Evolutionary conservation across 2,797 vertebrate species (phyloP), one percentile per base, ranked within the genome.

Genomic region (Alexandromys oeconomus): DNA sequence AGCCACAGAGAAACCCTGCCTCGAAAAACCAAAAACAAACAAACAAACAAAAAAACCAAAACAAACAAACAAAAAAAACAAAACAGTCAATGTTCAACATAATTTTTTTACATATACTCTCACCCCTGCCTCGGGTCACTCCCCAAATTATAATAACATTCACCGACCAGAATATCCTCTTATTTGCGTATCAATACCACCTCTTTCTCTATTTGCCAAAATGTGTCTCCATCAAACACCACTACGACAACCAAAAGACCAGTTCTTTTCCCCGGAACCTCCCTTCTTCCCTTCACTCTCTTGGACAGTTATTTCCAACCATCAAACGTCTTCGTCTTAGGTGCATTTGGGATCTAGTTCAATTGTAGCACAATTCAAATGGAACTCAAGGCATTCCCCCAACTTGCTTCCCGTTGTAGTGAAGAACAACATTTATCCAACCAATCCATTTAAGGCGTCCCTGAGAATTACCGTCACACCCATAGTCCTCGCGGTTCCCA

Each of bases 271-370:
- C 82, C 92, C 27, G 87, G 37, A 91, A 46, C 25, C 73, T 87
- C 57, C 29, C 54, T 90, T 88, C 31, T 91, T 92, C 34, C 61
- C 69, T 81, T 86, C 43, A 74, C 46, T 51, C 76, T 65, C 13
- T 85, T 51, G 27, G 54, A 59, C 17, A 77, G 88, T 8, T 57
- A 71, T 74, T 95, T 79, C 69, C 78, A 76, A 43, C 14, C n/a
- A 27, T 73, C 73, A 80, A 31, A 71, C 43, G 59, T 65, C 65
- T 90, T 59, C 65, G 81, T 67, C 27, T 34, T 46, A 90, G 43
- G 67, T 46, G 65, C 89, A 69, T 71, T 92, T 76, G 86, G 29
- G 46, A 86, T 71, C 11, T 25, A 78, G 91, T 95, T 95, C 91
- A 97, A 89, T 78, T 13, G 46, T 74, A 90, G 40, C 25, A 95